phyloP scores from a whole-genome alignment of 2,113 vertebrate genomes.

The Procavia capensis region DNA sequence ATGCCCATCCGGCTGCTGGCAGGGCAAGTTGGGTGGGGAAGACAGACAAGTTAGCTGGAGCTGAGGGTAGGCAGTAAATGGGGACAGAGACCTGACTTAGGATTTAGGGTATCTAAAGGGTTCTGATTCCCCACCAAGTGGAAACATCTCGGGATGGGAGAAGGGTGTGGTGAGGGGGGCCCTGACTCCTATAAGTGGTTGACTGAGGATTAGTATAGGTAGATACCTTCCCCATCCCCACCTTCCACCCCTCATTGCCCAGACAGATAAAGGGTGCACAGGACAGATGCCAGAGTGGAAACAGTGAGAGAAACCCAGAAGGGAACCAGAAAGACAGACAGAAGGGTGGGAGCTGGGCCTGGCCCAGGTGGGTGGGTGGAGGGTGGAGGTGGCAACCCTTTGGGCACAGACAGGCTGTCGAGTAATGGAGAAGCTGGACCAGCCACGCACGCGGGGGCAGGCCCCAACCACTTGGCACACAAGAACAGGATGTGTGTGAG shows the following conservation, averaged over 20 bases:
- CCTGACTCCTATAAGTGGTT: conserved; percentile 40
- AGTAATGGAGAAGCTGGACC: not conserved
- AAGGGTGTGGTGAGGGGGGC: not conserved
- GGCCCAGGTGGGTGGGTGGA: not conserved
- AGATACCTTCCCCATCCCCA: not conserved
- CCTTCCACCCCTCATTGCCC: conserved; percentile 35
- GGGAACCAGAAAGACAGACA: conserved; percentile 60
- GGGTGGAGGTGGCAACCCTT: not conserved
- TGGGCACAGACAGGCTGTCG: conserved; percentile 1
- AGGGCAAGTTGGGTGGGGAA: not conserved
- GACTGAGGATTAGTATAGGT: not conserved
- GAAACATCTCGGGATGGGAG: not conserved
- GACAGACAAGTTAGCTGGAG: conserved; percentile 5
- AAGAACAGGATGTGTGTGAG: not conserved
- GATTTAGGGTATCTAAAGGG: not conserved
- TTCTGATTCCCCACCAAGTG: not conserved
- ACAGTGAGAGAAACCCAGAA: conserved; percentile 58
- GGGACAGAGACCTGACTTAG: conserved; percentile 5
- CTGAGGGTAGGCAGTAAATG: rapidly evolving
- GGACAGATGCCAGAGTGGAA: conserved; percentile 72
- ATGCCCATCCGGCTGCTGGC: conserved; percentile 95
- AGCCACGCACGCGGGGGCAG: not conserved
- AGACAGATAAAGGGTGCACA: conserved; percentile 71
- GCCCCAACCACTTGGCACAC: not conserved
- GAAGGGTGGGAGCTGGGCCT: conserved; percentile 35